A percentile compares a stretch with the other conserved stretches of the same genome.
Conservation (phyloP, 2,113 vertebrate genomes). For the Lepisosteus oculatus region DNA sequence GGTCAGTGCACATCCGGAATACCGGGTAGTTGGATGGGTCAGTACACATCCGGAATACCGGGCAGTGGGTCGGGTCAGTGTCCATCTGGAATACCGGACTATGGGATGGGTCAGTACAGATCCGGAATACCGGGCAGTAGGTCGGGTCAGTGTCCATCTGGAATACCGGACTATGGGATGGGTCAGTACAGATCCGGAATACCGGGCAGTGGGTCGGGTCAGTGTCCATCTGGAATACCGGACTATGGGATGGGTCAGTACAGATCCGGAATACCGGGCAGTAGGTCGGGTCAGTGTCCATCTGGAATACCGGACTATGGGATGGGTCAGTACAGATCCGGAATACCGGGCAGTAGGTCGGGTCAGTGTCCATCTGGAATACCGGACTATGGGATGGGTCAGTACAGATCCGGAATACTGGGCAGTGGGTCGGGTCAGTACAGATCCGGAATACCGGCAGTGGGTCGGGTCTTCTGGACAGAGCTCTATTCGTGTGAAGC, state of each 20-base stretch:
- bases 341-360: not conserved
- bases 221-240: constrained; percentile 17
- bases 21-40: too few relatives aligned
- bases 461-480: not conserved
- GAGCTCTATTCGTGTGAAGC: too few relatives aligned
- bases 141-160: constrained; percentile 7
- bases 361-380: constrained; percentile 9
- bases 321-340: not conserved
- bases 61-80: not conserved
- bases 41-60: not conserved
- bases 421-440: too few relatives aligned
- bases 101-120: constrained; percentile 8
- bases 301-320: not conserved
- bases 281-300: constrained; percentile 3
- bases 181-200: not conserved
- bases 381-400: not conserved
- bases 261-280: not conserved
- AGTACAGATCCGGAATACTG: constrained; percentile 8
- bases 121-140: not conserved
- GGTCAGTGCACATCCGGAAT: constrained; percentile 9
- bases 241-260: not conserved
- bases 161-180: too few relatives aligned
- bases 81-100: constrained; percentile 16
- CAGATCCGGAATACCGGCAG: not conserved
- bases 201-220: not conserved